phyloP scores from a whole-genome alignment of 2,797 vertebrate genomes.

The Pipistrellus pygmaeus region DNA sequence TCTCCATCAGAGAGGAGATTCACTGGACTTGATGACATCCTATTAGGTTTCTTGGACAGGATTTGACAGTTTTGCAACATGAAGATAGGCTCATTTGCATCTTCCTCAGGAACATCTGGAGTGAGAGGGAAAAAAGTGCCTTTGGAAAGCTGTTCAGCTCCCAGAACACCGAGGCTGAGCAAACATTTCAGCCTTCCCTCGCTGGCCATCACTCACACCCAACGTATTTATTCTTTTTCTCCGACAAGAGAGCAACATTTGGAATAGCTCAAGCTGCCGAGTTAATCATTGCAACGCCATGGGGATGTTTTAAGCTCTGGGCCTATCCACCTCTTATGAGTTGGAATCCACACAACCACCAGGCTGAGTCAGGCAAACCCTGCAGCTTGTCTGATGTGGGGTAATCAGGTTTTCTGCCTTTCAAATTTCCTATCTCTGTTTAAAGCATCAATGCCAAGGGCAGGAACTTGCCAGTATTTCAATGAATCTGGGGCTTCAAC shows the following conservation, averaged over 20 bases:
- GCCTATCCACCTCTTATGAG: slow-evolving; percentile 57
- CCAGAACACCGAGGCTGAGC: slow-evolving; percentile 77
- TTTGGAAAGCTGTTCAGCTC: slow-evolving; percentile 73
- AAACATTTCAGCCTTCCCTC: slow-evolving; percentile 78
- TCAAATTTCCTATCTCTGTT: slow-evolving; percentile 81
- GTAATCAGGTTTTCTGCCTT: slow-evolving; percentile 49
- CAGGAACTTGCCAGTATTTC: slow-evolving; percentile 52
- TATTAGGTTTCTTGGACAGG: slow-evolving; percentile 65
- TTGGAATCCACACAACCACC: slow-evolving; percentile 47
- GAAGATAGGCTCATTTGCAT: slow-evolving; percentile 80
- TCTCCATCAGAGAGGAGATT: slow-evolving; percentile 28
- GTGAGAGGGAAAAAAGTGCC: background rate
- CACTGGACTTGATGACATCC: slow-evolving; percentile 43
- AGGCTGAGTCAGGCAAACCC: slow-evolving; percentile 55
- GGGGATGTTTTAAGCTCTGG: slow-evolving; percentile 73
- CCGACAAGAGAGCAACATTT: slow-evolving; percentile 85
- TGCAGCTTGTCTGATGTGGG: background rate
- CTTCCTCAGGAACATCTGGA: slow-evolving; percentile 81
- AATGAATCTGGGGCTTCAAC: slow-evolving; percentile 27
- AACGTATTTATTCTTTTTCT: slow-evolving; percentile 86
- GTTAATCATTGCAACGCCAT: slow-evolving; percentile 83
- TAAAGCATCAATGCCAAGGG: slow-evolving; percentile 76
- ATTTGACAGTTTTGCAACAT: slow-evolving; percentile 74
- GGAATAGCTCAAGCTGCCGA: slow-evolving; percentile 83
- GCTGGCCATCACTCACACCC: slow-evolving; percentile 85